Conservation (phyloP, 1,140 invertebrate species). For the Ceratina calcarata region DNA sequence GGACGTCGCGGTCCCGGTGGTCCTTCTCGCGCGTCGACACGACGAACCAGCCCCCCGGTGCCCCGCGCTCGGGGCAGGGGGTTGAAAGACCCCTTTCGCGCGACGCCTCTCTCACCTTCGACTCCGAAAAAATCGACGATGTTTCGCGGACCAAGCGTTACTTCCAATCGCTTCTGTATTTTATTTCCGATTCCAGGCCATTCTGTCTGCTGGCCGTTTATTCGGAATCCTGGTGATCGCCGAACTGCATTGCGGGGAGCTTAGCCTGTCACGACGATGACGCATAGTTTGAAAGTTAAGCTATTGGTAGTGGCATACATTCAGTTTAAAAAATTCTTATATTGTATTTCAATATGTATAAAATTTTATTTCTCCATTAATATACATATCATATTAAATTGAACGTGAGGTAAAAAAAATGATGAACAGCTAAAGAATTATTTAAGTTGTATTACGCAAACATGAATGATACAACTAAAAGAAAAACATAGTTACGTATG, state of each 20-base stretch:
- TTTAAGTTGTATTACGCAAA: too few relatives aligned
- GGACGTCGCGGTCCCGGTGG: slow-evolving; percentile 2
- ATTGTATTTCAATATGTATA: too few relatives aligned
- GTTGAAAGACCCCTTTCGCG: slow-evolving; percentile 26
- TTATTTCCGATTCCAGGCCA: not conserved
- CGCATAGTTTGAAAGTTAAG: not conserved
- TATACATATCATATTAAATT: too few relatives aligned
- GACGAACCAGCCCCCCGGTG: slow-evolving; percentile 7
- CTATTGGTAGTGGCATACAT: not conserved
- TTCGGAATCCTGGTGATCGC: not conserved
- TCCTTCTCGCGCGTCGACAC: slow-evolving; percentile 36
- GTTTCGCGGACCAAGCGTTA: slow-evolving; percentile 4
- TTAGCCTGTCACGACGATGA: not conserved
- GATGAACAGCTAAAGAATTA: too few relatives aligned
- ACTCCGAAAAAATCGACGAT: slow-evolving; percentile 31
- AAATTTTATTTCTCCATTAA: too few relatives aligned
- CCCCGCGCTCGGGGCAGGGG: not conserved
- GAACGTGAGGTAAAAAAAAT: too few relatives aligned
- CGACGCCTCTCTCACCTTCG: slow-evolving; percentile 37
- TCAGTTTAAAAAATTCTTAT: too few relatives aligned
- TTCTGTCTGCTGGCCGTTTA: not conserved
- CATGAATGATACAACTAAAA: not conserved
- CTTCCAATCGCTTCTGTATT: not conserved
- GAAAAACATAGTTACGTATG: slow-evolving; percentile 8
- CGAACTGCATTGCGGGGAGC: not conserved